Conservation (phyloP, 2,888 invertebrate species). For the Scaptomyza reducta region DNA sequence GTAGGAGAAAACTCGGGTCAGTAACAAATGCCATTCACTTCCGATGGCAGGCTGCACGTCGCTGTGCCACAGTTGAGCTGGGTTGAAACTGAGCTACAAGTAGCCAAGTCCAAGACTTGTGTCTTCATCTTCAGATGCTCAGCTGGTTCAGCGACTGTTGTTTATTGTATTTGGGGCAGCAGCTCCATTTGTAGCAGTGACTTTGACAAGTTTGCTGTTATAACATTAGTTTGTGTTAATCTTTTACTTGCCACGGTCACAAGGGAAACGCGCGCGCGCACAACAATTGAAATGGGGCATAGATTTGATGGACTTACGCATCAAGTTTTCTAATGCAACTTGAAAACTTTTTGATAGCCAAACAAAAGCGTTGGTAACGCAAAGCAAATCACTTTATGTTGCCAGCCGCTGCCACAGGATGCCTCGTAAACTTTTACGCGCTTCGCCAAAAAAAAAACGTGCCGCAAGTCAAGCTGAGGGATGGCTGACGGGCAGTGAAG, state of each 20-base stretch:
- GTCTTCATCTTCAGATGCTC: constrained; percentile 51
- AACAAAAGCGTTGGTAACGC: constrained; percentile 49
- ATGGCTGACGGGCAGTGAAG: not conserved
- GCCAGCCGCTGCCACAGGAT: constrained; percentile 58
- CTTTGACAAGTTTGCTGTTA: constrained; percentile 76
- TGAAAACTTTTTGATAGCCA: constrained; percentile 73
- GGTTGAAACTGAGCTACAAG: constrained; percentile 23
- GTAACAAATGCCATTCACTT: constrained; percentile 76
- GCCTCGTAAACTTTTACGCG: constrained; percentile 77
- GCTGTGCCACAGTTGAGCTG: constrained; percentile 45
- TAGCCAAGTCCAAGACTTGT: constrained; percentile 26
- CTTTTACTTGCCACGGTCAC: constrained; percentile 60
- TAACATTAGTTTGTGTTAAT: constrained; percentile 70
- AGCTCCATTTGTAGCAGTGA: constrained; percentile 47
- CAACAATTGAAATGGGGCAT: constrained; percentile 58
- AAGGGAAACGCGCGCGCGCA: constrained; percentile 39
- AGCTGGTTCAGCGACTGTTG: constrained; percentile 38
- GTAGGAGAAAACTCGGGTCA: constrained; percentile 44
- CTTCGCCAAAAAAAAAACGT: constrained; percentile 30
- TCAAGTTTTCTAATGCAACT: constrained; percentile 69
- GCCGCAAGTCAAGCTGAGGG: not conserved
- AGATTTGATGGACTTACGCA: constrained; percentile 60
- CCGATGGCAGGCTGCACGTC: constrained; percentile 64
- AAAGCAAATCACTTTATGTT: constrained; percentile 73
- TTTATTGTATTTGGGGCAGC: constrained; percentile 48